Evolutionary conservation across 1,140 invertebrate genomes (phyloP), one percentile per base, ranked within the genome.

Genomic region (Gryon sp.): DNA sequence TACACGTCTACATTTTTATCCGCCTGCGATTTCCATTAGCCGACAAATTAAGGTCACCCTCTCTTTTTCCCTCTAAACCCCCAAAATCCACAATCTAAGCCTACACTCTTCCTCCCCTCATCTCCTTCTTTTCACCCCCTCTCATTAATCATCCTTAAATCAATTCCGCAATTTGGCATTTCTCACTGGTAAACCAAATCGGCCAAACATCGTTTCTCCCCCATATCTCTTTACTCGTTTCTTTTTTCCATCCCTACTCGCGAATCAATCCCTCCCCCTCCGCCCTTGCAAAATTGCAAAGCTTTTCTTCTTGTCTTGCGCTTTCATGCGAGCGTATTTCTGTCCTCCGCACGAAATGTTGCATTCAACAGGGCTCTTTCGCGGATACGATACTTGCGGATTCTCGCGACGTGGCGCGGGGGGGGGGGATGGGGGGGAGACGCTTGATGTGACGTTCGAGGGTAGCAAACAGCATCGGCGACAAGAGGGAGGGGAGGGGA

Each of bases 391-490:
- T 68, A 65, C 65, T 75, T 69, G 76, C 65, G 72, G 66, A 66
- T 70, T 55, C 32, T n/a, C 26, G 36, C 50, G 74, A 43, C 20
- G 66, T 36, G 53, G 9, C 19, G 40, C 20, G 66, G 43, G 53
- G 9, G 26, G 40, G 45, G 22, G 38, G 53, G 14, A 22, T 20
- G 52, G 9, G 5, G 46, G 65, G 46, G 14, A 50, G 20, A 26
- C 38, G 82, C 78, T 66, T 66, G 81, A 80, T 60, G 81, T 78
- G 81, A 78, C 81, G 74, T 78, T 69, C 82, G 79, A 68, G 81
- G 81, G 82, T 82, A 78, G 80, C 78, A 57, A 70, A 72, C 48
- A 48, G 69, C 78, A 59, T 57, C 55, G 62, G 48, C 76, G 62
- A n/a, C n/a, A n/a, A n/a, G n/a, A n/a, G n/a, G n/a, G n/a, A n/a